phyloP scores from a whole-genome alignment of 1,140 invertebrate species.

The Triops cancriformis region DNA sequence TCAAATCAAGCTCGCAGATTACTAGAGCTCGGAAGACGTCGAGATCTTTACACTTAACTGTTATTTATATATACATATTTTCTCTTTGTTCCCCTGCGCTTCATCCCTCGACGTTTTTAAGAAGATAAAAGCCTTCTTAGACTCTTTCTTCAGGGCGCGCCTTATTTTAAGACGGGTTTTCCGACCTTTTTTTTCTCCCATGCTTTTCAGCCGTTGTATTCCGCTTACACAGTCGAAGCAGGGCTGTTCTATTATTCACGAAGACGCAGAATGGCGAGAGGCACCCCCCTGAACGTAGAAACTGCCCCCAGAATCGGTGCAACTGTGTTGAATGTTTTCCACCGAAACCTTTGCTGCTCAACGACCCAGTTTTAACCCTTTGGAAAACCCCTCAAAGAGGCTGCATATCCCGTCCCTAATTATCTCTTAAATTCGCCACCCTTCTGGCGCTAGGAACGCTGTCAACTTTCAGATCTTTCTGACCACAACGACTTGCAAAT shows the following conservation, averaged over 20 bases:
- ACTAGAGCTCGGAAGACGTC: neutral
- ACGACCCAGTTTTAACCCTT: neutral
- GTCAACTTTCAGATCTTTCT: too few species aligned
- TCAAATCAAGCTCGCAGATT: too few species aligned
- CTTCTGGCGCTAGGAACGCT: too few species aligned
- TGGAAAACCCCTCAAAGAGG: neutral
- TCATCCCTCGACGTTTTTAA: neutral
- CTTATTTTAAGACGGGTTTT: neutral
- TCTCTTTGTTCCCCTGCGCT: neutral
- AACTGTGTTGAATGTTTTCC: neutral
- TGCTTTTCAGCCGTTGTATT: neutral
- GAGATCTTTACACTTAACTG: neutral
- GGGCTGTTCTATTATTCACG: conserved; percentile 2
- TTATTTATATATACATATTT: neutral
- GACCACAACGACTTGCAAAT: too few species aligned
- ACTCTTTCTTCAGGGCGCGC: neutral
- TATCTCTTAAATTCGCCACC: too few species aligned
- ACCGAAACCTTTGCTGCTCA: neutral
- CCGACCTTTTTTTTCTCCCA: neutral
- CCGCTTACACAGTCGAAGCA: neutral
- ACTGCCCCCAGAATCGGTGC: neutral
- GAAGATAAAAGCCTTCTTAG: conserved; percentile 10
- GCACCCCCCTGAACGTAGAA: neutral
- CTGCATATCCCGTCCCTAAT: too few species aligned
- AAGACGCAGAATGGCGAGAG: neutral